These are phyloP conservation scores for Phainopepla nitens DNA, from an alignment of 2,113 vertebrate genomes.

Conservation along the genomic window DNA sequence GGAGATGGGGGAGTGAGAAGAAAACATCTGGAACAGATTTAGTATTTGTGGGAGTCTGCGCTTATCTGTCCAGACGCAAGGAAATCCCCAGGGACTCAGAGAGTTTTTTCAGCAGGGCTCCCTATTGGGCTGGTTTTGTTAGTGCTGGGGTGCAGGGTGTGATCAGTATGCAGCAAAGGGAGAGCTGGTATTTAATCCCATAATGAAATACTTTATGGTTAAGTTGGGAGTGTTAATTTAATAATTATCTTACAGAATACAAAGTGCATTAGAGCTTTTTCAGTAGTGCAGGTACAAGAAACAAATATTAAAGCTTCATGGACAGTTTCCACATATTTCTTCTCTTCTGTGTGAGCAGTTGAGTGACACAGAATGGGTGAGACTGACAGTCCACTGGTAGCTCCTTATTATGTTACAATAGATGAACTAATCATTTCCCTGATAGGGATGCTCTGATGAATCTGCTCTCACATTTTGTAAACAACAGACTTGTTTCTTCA, in stretches of 20 bases:
- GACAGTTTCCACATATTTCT: neutral
- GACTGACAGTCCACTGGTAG: neutral
- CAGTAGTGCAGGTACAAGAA: neutral
- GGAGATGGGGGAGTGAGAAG: neutral
- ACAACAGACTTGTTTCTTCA: neutral
- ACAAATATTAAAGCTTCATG: neutral
- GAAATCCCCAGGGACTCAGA: neutral
- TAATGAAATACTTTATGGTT: neutral
- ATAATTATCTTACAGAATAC: neutral
- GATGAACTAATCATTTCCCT: neutral
- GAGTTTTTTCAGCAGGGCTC: neutral
- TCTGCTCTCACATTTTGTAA: neutral
- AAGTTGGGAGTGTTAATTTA: neutral
- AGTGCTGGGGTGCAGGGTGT: neutral
- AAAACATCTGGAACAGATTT: constrained; percentile 21
- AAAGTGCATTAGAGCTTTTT: neutral
- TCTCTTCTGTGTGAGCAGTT: neutral
- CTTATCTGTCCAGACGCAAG: neutral
- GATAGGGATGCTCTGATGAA: neutral
- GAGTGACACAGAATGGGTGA: neutral
- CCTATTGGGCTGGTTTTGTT: neutral
- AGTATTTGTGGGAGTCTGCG: neutral
- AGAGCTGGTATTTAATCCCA: neutral
- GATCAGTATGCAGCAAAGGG: neutral
- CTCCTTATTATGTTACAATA: neutral